phyloP scores from a whole-genome alignment of 1,140 invertebrate species.

The Cotesia chilonis region DNA sequence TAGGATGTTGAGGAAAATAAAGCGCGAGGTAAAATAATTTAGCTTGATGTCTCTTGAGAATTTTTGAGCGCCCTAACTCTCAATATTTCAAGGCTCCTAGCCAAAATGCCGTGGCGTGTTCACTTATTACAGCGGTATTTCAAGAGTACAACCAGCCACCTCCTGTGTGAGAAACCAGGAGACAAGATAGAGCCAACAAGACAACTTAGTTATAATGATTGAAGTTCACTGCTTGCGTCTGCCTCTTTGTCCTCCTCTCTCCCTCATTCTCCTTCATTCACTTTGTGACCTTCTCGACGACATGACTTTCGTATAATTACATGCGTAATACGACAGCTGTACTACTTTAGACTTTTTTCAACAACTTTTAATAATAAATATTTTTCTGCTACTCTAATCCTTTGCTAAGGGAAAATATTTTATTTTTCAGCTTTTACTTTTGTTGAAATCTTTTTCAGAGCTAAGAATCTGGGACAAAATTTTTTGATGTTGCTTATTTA shows the following conservation, averaged over 20 bases:
- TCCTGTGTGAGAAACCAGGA: constrained; percentile 13
- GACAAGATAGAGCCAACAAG: constrained; percentile 35
- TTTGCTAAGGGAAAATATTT: too few species aligned
- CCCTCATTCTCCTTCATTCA: constrained; percentile 17
- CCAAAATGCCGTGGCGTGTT: constrained; percentile 15
- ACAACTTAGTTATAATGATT: constrained; percentile 56
- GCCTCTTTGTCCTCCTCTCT: not conserved
- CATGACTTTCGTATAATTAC: constrained; percentile 24
- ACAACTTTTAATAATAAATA: not conserved
- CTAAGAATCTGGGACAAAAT: too few species aligned
- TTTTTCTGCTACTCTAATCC: not conserved
- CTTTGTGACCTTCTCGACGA: constrained; percentile 31
- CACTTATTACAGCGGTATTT: constrained; percentile 34
- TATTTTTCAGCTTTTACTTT: too few species aligned
- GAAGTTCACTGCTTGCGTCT: constrained; percentile 46
- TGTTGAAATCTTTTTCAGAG: too few species aligned
- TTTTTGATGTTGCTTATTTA: too few species aligned
- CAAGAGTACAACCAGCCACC: constrained; percentile 6
- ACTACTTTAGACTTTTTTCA: not conserved
- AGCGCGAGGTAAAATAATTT: not conserved
- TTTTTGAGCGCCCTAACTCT: constrained; percentile 20
- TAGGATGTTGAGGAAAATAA: not conserved
- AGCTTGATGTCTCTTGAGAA: constrained; percentile 9
- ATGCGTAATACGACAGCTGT: constrained; percentile 16
- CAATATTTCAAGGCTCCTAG: constrained; percentile 29